phyloP scores from a whole-genome alignment of 2,113 vertebrate species.

The Oryzias curvinotus region DNA sequence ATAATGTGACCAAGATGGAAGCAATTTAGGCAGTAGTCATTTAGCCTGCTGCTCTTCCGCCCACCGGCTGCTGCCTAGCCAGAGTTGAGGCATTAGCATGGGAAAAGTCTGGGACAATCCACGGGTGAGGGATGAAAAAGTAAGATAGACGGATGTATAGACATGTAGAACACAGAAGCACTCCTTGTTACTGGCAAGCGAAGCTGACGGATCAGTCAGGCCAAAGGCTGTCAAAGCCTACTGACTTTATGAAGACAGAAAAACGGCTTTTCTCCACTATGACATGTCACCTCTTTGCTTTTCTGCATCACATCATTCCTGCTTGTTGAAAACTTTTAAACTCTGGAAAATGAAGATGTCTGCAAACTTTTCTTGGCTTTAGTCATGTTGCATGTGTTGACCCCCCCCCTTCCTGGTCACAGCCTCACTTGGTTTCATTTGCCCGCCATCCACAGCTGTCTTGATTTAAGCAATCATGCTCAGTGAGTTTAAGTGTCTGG shows the following conservation, averaged over 20 bases:
- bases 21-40: constrained; percentile 87
- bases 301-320: constrained; percentile 14
- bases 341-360: too few relatives aligned
- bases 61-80: constrained; percentile 75
- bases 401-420: too few relatives aligned
- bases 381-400: too few relatives aligned
- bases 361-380: too few relatives aligned
- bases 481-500: too few relatives aligned
- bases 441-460: too few relatives aligned
- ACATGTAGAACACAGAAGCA: constrained; percentile 17
- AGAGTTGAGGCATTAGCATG: constrained; percentile 59
- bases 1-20: constrained; percentile 88
- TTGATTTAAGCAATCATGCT: too few relatives aligned
- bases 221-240: background rate
- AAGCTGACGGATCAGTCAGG: constrained; percentile 13
- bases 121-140: constrained; percentile 34
- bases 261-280: too few relatives aligned
- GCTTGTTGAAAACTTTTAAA: too few relatives aligned
- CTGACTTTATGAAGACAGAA: constrained; percentile 26
- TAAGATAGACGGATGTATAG: constrained; percentile 11
- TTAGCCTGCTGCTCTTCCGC: constrained; percentile 85
- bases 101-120: constrained; percentile 63
- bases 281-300: background rate
- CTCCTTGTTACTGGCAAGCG: too few relatives aligned
- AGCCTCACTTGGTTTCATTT: too few relatives aligned